Evolutionary conservation across 1,140 invertebrate genomes (phyloP).

Genomic region (Pseudoatta argentina): DNA sequence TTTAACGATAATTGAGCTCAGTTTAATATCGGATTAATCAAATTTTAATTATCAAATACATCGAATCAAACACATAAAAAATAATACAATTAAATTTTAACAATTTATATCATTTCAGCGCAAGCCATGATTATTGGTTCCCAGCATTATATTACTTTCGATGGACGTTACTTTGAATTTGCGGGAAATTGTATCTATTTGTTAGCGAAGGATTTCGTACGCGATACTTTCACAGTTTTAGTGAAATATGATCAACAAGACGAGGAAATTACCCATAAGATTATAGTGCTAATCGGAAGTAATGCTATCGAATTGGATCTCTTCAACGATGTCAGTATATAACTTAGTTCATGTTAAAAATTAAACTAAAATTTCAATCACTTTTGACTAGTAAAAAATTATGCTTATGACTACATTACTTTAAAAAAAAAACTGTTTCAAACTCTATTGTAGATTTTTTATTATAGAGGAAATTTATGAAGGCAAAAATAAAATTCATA

Average conservation of each 20-base stretch:
- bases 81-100: background rate
- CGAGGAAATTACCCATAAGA: constrained; percentile 75
- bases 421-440: background rate
- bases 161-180: constrained; percentile 89
- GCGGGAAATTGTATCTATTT: constrained; percentile 90
- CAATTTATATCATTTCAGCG: constrained; percentile 84
- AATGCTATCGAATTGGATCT: constrained; percentile 80
- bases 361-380: constrained; percentile 32
- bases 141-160: constrained; percentile 92
- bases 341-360: constrained; percentile 22
- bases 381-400: background rate
- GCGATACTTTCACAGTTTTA: constrained; percentile 81
- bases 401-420: background rate
- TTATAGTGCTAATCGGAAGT: constrained; percentile 80
- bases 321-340: constrained; percentile 81
- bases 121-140: constrained; percentile 90
- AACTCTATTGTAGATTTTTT: background rate
- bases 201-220: constrained; percentile 90
- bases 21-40: background rate
- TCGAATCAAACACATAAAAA: background rate
- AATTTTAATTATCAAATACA: constrained; percentile 16
- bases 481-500: background rate
- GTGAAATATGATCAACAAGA: constrained; percentile 76
- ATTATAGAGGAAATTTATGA: background rate
- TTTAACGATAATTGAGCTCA: background rate